Evolutionary conservation across 92 coral and sea anemone genomes (phyloP).

Genomic region (Phenganax stokvisi): DNA sequence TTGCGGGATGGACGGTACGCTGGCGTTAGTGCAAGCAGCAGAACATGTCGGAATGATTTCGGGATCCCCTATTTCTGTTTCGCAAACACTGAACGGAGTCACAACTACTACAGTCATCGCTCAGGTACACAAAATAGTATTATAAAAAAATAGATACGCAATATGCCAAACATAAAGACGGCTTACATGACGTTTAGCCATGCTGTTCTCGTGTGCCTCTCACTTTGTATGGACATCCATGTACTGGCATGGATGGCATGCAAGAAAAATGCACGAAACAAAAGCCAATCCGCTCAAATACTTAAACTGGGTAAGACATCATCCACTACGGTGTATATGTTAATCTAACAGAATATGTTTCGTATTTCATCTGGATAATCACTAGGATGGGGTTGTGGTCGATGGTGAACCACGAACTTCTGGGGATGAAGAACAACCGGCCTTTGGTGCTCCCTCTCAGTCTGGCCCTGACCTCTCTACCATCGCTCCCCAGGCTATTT

Average conservation of each 20-base stretch:
- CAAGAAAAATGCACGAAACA: no score
- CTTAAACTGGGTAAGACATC: no score
- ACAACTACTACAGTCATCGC: constrained; percentile 25
- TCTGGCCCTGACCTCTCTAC: constrained; percentile 13
- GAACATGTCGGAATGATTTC: constrained; percentile 31
- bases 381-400: not conserved
- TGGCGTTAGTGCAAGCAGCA: constrained; percentile 30
- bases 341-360: no score
- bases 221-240: no score
- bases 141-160: no score
- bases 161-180: no score
- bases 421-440: constrained; percentile 33
- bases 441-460: constrained; percentile 14
- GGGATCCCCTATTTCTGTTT: constrained; percentile 11
- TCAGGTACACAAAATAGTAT: not conserved
- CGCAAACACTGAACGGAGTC: constrained; percentile 17
- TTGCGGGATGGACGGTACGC: constrained; percentile 21
- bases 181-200: no score
- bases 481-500: constrained; percentile 24
- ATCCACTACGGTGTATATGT: no score
- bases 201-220: no score
- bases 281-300: no score
- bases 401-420: constrained; percentile 24
- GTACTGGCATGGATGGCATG: no score
- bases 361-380: no score